Evolutionary conservation across 2,797 vertebrate genomes (phyloP).

Genomic region (Hemitrygon akajei): DNA sequence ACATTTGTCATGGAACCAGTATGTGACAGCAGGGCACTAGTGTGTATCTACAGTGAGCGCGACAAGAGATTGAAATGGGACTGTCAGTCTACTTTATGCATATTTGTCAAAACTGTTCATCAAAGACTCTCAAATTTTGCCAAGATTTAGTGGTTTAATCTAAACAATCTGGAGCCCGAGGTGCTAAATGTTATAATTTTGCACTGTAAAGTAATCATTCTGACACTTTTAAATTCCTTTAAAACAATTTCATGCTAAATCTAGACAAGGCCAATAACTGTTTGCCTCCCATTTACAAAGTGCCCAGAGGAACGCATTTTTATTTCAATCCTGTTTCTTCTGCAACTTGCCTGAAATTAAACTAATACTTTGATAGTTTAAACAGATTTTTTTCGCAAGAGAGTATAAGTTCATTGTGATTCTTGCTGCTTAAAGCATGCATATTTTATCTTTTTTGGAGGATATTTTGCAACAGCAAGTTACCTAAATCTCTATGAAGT

Average conservation of each 20-base stretch:
- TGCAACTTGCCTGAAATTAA: neutral
- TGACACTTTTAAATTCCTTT: constrained; percentile 37
- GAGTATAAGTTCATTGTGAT: too few relatives aligned
- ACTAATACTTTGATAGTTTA: neutral
- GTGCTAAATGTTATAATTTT: constrained; percentile 31
- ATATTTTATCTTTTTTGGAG: neutral
- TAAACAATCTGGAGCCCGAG: neutral
- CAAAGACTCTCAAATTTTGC: neutral
- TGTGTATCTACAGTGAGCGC: neutral
- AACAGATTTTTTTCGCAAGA: neutral
- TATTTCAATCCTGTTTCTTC: neutral
- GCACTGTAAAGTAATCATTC: constrained; percentile 33
- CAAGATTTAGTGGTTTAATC: constrained; percentile 29
- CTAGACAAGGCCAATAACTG: constrained; percentile 26
- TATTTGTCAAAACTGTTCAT: neutral
- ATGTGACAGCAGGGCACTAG: neutral
- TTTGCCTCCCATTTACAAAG: constrained; percentile 39
- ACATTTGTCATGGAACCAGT: neutral
- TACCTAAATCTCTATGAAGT: too few relatives aligned
- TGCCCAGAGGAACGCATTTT: constrained; percentile 34
- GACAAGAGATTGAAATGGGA: neutral
- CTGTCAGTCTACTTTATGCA: neutral
- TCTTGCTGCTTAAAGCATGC: neutral
- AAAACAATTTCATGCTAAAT: constrained; percentile 40
- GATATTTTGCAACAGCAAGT: neutral